Percentiles rank a stretch among this genome's conserved stretches.
These are phyloP conservation scores for Caenorhabditis briggsae DNA, from an alignment of 1,140 invertebrate genomes.

Conservation along the genomic window DNA sequence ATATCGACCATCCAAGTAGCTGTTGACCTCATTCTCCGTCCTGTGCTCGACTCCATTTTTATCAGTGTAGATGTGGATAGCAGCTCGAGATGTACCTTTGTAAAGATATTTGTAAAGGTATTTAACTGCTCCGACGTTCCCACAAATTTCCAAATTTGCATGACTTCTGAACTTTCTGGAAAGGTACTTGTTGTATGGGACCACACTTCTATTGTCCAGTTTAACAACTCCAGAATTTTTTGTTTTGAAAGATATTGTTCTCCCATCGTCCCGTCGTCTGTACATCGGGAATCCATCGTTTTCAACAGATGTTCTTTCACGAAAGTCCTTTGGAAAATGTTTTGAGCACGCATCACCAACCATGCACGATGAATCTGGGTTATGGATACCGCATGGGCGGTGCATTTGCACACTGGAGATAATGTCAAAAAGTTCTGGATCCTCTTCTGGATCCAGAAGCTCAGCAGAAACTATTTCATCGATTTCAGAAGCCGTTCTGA, in stretches of 20 bases:
- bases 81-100: too few relatives aligned
- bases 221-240: background rate
- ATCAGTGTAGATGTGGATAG: too few relatives aligned
- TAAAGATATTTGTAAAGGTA: constrained; percentile 17
- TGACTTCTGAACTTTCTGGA: background rate
- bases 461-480: background rate
- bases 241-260: background rate
- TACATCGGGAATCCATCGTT: background rate
- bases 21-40: too few relatives aligned
- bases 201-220: background rate
- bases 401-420: constrained; percentile 51
- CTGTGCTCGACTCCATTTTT: too few relatives aligned
- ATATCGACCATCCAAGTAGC: too few relatives aligned
- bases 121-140: constrained; percentile 29
- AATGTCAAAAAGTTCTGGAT: background rate
- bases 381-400: constrained; percentile 16
- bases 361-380: background rate
- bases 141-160: constrained; percentile 32
- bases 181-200: background rate
- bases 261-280: background rate
- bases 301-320: background rate
- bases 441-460: background rate
- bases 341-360: background rate
- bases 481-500: background rate
- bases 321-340: background rate